Conservation (phyloP, 2,888 invertebrate species). For the Perizoma affinitatum region DNA sequence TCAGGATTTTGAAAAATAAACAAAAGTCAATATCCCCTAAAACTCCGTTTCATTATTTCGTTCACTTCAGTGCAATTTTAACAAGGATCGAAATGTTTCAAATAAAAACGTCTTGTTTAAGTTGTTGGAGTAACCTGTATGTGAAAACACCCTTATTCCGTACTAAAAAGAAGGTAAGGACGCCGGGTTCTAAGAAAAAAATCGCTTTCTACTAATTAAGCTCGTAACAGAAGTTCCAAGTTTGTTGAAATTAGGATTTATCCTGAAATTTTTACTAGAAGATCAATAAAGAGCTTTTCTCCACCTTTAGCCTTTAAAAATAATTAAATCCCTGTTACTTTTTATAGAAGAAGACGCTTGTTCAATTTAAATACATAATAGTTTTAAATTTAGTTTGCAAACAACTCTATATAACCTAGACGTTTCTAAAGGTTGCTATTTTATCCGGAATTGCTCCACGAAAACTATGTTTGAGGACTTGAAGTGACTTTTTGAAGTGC, state of each 20-base stretch:
- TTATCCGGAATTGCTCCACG: no score
- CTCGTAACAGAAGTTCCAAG: conserved; percentile 37
- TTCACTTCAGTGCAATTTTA: no score
- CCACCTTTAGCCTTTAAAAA: conserved; percentile 1
- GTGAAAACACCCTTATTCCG: neutral
- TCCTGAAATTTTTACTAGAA: conserved; percentile 28
- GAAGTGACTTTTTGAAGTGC: no score
- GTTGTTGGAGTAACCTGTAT: neutral
- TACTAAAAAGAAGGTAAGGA: conserved; percentile 33
- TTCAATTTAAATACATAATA: no score
- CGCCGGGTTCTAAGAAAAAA: conserved; percentile 39
- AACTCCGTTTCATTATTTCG: neutral
- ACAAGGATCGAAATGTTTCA: no score
- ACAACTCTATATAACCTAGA: no score
- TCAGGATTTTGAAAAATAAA: no score
- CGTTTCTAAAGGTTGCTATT: no score
- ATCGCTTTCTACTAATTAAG: conserved; percentile 41
- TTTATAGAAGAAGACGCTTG: no score
- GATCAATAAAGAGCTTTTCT: conserved; percentile 19
- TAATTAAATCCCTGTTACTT: neutral
- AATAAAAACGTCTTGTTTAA: conserved; percentile 9
- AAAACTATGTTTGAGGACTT: no score
- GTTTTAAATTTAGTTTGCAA: no score
- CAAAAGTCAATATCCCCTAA: no score
- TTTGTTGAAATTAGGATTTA: conserved; percentile 33